Conservation (phyloP, 2,113 vertebrate genomes). For the Ancistrus triradiatus region DNA sequence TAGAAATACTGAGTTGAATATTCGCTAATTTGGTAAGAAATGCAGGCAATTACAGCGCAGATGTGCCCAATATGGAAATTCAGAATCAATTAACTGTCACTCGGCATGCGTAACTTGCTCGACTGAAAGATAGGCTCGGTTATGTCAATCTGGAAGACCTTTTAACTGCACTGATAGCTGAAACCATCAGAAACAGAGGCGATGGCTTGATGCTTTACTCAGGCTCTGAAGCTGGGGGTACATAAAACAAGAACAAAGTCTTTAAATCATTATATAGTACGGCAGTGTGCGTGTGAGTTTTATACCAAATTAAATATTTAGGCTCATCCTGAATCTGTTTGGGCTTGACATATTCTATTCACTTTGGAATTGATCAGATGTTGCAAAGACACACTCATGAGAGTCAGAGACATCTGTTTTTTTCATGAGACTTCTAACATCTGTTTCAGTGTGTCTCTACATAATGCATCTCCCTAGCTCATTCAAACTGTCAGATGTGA, state of each 20-base stretch:
- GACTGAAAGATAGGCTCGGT: slow-evolving; percentile 38
- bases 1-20: slow-evolving; percentile 38
- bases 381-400: slow-evolving; percentile 45
- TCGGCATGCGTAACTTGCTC: slow-evolving; percentile 36
- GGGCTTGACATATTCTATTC: slow-evolving; percentile 52
- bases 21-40: slow-evolving; percentile 47
- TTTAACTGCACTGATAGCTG: slow-evolving; percentile 39
- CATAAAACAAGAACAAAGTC: neutral
- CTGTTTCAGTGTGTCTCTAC: slow-evolving; percentile 53
- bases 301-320: slow-evolving; percentile 59
- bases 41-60: slow-evolving; percentile 45
- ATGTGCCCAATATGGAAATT: slow-evolving; percentile 52
- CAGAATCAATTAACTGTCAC: slow-evolving; percentile 43
- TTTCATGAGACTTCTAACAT: slow-evolving; percentile 59
- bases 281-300: slow-evolving; percentile 33
- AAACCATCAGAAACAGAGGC: slow-evolving; percentile 25
- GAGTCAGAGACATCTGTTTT: slow-evolving; percentile 55
- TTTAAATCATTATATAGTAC: neutral
- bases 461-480: slow-evolving; percentile 53
- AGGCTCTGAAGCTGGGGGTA: neutral
- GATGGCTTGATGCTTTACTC: neutral
- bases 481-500: slow-evolving; percentile 25
- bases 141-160: slow-evolving; percentile 46
- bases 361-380: slow-evolving; percentile 54
- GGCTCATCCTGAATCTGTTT: slow-evolving; percentile 50